Evolutionary conservation across 2,888 invertebrate genomes (phyloP).

Genomic region (Euzophera pinguis): DNA sequence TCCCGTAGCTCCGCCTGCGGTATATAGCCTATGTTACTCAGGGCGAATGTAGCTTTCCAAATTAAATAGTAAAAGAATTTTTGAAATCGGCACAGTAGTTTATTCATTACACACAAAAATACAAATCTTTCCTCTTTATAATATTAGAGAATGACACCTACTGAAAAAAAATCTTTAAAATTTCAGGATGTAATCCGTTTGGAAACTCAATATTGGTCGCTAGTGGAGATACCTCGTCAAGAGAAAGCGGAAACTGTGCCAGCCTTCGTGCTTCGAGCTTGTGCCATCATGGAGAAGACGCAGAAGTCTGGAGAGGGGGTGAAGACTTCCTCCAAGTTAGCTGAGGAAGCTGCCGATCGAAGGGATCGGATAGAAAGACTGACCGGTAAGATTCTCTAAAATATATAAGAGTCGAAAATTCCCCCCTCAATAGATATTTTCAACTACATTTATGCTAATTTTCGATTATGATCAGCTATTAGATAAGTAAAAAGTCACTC

Average conservation of each 20-base stretch:
- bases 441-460: no score
- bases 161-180: background rate
- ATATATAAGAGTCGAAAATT: no score
- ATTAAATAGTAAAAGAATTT: no score
- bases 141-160: background rate
- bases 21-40: no score
- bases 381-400: conserved; percentile 82
- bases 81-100: no score
- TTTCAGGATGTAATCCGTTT: conserved; percentile 92
- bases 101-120: no score
- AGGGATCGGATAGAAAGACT: conserved; percentile 92
- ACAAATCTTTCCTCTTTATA: no score
- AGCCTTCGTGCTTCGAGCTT: conserved; percentile 93
- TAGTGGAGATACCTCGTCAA: conserved; percentile 95
- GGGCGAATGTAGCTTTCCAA: no score
- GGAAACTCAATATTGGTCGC: conserved; percentile 96
- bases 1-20: no score
- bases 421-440: no score
- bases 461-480: no score
- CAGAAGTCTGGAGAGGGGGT: conserved; percentile 94
- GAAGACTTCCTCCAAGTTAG: conserved; percentile 89
- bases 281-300: conserved; percentile 94
- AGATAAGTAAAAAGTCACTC: no score
- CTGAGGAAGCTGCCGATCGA: conserved; percentile 92
- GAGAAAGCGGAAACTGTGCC: conserved; percentile 96